Conservation (phyloP, 37 sponge, comb jelly and placozoan species). For the Haliclona indistincta region DNA sequence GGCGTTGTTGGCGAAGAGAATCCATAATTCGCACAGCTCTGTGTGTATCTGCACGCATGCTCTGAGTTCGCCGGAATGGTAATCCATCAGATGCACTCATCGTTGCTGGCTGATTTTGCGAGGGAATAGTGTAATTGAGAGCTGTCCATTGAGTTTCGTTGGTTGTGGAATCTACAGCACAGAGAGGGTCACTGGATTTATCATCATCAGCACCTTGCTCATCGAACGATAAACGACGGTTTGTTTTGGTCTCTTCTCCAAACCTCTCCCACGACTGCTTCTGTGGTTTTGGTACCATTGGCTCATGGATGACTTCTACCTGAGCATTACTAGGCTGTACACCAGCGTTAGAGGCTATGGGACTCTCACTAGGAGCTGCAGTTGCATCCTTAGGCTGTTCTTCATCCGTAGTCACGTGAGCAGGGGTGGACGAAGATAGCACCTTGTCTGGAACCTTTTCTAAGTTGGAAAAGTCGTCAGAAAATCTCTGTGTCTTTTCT, state of each 20-base stretch:
- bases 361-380: too few relatives aligned
- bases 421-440: too few relatives aligned
- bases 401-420: too few relatives aligned
- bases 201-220: background rate
- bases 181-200: background rate
- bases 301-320: background rate
- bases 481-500: too few relatives aligned
- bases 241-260: conserved; percentile 26
- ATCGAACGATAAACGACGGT: too few relatives aligned
- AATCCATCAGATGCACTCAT: conserved; percentile 11
- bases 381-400: too few relatives aligned
- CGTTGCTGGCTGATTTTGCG: background rate
- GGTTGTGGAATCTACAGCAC: background rate
- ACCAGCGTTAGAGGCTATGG: background rate
- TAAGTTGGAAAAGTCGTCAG: too few relatives aligned
- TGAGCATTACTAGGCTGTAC: background rate
- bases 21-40: conserved; percentile 58
- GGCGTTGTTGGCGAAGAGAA: conserved; percentile 40
- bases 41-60: conserved; percentile 61
- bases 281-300: background rate
- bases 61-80: conserved; percentile 70
- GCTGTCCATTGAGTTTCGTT: conserved; percentile 2
- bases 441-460: too few relatives aligned
- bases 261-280: conserved; percentile 18
- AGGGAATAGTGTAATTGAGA: background rate